Base-by-base conservation (phyloP, 2,888 invertebrate genomes). In the Mythimna lalbum region DNA sequence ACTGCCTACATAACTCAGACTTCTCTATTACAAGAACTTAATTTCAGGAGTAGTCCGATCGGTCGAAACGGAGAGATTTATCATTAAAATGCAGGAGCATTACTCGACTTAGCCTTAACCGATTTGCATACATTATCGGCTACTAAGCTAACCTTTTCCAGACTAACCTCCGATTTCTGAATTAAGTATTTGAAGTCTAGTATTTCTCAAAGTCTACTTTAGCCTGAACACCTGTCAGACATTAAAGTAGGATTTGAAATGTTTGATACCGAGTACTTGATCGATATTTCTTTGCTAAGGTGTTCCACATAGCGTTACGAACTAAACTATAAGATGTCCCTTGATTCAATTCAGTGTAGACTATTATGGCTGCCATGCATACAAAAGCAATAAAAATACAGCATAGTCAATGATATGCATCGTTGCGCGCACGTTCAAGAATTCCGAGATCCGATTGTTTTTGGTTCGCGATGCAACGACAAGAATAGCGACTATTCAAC, bases 381-480 rank as follows among this genome's bases (percentile, higher is more conserved):
- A 82, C 69, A 73, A 77, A 80, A 76, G 72, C 74, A 77, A 76
- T 81, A 82, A 76, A 77, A 78, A 78, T 73, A 72, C 74, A 76
- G 73, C 66, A 73, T 81, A 83, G 86, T 83, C 80, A 76, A 83
- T 84, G 86, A 84, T 85, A 85, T 88, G 89, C 89, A 84, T 83
- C 83, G 83, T 73, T 81, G 86, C 84, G 69, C 84, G 85, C 88
- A 89, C 90, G 89, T 88, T 85, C 76, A 75, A 81, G 84, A 86
- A 84, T 82, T 84, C 83, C 82, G 69, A 77, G 78, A 82, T 83
- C 75, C 76, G 82, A 90, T 89, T 86, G 85, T 86, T 88, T 86
- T 85, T 82, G 81, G 69, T 78, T 82, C 76, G 79, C 86, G 84
- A 85, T 79, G 82, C 75, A 69, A 68, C 82, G 71, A 74, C 79